Conservation (phyloP, 2,888 invertebrate species). For the Xestia ashworthii region DNA sequence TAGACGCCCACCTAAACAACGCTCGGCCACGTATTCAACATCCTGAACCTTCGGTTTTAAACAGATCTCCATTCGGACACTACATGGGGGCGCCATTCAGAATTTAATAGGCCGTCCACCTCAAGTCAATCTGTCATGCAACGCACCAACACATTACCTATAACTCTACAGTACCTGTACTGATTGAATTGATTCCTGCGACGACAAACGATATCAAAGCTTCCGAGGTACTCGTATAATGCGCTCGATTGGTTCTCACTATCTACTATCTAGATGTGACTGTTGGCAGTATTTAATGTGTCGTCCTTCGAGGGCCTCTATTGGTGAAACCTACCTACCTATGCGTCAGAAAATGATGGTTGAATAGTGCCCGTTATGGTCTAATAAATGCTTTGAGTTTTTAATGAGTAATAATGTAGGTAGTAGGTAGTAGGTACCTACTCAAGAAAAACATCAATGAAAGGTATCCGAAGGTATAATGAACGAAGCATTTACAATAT, state of each 20-base stretch:
- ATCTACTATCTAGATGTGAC: not conserved
- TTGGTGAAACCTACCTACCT: not conserved
- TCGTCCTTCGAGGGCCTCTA: not conserved
- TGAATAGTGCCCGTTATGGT: too few species aligned
- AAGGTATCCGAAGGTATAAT: not conserved
- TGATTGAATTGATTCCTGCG: not conserved
- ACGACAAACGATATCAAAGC: not conserved
- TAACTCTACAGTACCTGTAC: not conserved
- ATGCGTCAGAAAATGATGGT: not conserved
- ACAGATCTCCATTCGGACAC: not conserved
- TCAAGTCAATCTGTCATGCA: not conserved
- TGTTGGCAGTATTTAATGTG: not conserved
- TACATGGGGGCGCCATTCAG: conserved; percentile 2
- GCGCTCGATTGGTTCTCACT: not conserved
- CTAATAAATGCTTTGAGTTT: too few species aligned
- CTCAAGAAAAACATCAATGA: not conserved
- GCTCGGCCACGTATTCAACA: too few species aligned
- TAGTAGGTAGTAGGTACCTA: not conserved
- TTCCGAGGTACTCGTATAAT: not conserved
- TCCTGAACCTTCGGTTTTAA: not conserved
- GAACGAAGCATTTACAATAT: not conserved
- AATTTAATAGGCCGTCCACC: conserved; percentile 3
- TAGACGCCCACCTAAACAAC: too few species aligned
- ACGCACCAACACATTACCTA: too few species aligned
- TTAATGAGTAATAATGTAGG: not conserved